phyloP scores from a whole-genome alignment of 64 coral and sea anemone genomes.

The Astreopora myriophthalma region DNA sequence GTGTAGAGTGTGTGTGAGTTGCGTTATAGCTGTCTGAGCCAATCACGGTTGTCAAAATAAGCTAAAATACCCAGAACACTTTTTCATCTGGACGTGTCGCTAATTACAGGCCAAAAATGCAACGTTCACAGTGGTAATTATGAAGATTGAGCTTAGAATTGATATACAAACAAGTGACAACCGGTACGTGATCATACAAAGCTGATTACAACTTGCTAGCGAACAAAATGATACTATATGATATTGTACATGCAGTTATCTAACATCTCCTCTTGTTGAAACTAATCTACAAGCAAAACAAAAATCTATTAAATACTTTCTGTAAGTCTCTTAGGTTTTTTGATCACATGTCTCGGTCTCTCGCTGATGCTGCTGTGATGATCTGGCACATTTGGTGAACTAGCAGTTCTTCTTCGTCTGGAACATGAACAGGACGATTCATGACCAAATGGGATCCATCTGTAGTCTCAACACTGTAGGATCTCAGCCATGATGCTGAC shows the following conservation, averaged over 20 bases:
- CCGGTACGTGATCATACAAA: too few relatives aligned
- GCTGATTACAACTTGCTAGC: too few relatives aligned
- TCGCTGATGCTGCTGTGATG: not conserved
- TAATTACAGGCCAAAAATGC: too few relatives aligned
- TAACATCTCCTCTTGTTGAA: not conserved
- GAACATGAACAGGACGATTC: not conserved
- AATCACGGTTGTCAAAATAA: too few relatives aligned
- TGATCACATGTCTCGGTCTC: not conserved
- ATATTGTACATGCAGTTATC: not conserved
- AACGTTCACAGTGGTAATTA: too few relatives aligned
- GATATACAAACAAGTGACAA: too few relatives aligned
- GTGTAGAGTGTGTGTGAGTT: too few relatives aligned
- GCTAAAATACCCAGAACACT: too few relatives aligned
- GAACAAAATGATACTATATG: not conserved
- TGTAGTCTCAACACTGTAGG: not conserved
- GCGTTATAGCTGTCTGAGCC: too few relatives aligned
- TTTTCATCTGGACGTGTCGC: too few relatives aligned
- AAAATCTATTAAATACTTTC: not conserved
- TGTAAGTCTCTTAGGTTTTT: not conserved
- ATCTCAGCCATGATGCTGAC: not conserved
- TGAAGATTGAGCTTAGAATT: too few relatives aligned
- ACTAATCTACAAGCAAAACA: not conserved
- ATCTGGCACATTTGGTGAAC: not conserved
- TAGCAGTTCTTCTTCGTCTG: not conserved
- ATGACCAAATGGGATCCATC: not conserved